Conservation (phyloP, 2,888 invertebrate species). For the Phymatocera aterrima region DNA sequence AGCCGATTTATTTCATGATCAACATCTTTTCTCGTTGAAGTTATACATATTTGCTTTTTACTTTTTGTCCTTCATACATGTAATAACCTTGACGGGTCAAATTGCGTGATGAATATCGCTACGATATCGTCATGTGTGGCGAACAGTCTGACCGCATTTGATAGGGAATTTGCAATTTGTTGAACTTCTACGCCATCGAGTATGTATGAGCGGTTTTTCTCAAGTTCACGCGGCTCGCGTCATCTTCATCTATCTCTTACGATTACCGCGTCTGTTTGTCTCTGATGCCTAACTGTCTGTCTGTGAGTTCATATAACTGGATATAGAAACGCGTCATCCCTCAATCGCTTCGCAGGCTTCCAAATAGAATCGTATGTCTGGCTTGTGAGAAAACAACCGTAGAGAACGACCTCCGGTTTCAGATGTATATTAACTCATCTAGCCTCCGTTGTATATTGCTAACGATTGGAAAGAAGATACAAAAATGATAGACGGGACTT, state of each 20-base stretch:
- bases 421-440: no score
- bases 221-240: constrained; percentile 30
- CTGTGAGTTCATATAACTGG: neutral
- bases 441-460: no score
- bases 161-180: constrained; percentile 18
- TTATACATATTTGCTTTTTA: no score
- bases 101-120: constrained; percentile 15
- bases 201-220: neutral
- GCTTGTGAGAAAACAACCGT: neutral
- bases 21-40: no score
- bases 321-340: constrained; percentile 23
- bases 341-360: neutral
- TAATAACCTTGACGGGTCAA: no score
- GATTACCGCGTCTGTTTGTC: constrained; percentile 6
- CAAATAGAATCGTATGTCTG: neutral
- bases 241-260: constrained; percentile 6
- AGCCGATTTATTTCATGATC: neutral
- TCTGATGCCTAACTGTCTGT: constrained; percentile 32
- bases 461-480: no score
- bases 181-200: neutral
- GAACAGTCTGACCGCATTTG: constrained; percentile 2
- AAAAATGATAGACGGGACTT: neutral
- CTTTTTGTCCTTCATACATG: no score
- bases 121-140: neutral
- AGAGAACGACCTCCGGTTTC: no score